phyloP scores from a whole-genome alignment of 2,113 vertebrate genomes.

The Hippocampus abdominalis region DNA sequence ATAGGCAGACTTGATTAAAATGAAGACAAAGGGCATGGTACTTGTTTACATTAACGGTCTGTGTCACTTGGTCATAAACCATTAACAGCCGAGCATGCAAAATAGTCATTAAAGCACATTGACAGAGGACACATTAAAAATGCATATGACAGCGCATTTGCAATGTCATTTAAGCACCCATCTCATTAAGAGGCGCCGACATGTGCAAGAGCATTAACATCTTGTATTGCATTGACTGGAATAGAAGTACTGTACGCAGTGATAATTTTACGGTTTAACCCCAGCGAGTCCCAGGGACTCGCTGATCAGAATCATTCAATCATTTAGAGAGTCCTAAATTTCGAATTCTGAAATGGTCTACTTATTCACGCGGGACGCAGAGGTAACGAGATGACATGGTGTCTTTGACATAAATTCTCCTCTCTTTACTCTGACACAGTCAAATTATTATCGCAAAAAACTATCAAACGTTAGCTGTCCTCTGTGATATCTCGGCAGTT shows the following conservation, averaged over 20 bases:
- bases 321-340: no score
- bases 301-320: no score
- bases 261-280: no score
- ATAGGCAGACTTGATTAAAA: neutral
- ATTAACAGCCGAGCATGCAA: neutral
- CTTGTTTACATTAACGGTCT: constrained; percentile 2
- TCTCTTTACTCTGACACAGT: no score
- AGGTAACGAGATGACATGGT: no score
- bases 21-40: neutral
- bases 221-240: neutral
- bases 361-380: no score
- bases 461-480: no score
- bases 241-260: neutral
- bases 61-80: constrained; percentile 2
- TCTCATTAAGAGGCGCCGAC: neutral
- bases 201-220: neutral
- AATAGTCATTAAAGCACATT: neutral
- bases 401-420: no score
- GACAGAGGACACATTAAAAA: neutral
- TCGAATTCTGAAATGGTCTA: no score
- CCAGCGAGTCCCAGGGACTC: no score
- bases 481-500: no score
- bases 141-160: neutral
- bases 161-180: neutral
- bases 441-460: no score